Base-by-base conservation (phyloP, 2,888 invertebrate species). In the Phrixothrix hirtus region DNA sequence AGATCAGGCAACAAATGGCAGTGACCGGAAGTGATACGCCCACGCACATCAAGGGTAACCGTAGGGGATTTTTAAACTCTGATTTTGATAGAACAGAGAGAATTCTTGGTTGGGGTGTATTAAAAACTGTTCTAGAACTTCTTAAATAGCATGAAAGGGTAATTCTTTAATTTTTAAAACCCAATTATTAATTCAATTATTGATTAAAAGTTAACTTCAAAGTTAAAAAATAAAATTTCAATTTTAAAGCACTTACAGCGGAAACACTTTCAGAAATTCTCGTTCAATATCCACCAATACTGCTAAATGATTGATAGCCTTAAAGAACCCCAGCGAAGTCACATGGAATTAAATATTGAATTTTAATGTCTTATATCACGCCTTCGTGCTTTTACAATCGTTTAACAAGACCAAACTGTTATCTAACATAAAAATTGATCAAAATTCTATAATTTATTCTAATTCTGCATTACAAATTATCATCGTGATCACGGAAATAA, bases 241-340 rank as follows among this genome's bases (percentile, higher is more conserved):
- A 46, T 58, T 54, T 52, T 49, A 55, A 59, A 51, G 44, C 48
- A 57, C 57, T 53, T 35, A 32, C 11, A 27, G 42, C 12, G 35
- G 30, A 32, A 12, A 41, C 25, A 35, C 37, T 45, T 43, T 44
- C 45, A 43, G 49, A 45, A 48, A 38, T 26, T 31, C 45, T 41
- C 54, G 57, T 55, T 59, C 59, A 46, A 59, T 59, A 57, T 55
- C 51, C 57, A 45, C 48, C 54, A 59, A 59, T 68, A 68, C 68
- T 71, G 67, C 66, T 71, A 66, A 71, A 71, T 72, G 71, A 72
- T 72, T 72, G 71, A 72, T 72, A 68, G 70, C 68, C 65, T 63
- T 68, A 53, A 47, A 57, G 68, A 69, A 66, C 68, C 66, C 68
- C 51, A 50, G 61, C 66, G 62, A 54, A 60, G 57, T 59, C 56